Evolutionary conservation across 2,113 vertebrate species (phyloP).

Genomic region (Larimichthys polyactis): DNA sequence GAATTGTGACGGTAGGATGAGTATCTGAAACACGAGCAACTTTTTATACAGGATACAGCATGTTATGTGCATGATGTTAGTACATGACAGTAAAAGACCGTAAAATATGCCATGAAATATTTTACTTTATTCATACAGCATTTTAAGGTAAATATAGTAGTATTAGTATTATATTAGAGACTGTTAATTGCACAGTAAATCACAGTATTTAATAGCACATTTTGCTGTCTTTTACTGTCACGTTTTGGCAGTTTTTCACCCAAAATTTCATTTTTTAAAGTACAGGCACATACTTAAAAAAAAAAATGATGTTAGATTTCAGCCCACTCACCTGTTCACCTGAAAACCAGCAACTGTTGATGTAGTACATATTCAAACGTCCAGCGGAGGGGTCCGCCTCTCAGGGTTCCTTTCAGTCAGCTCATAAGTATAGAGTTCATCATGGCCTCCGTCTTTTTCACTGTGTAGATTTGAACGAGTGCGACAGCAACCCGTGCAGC

Average conservation of each 20-base stretch:
- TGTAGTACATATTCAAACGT: not conserved
- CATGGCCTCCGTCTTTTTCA: not conserved
- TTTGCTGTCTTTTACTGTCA: too few relatives aligned
- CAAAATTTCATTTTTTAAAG: too few relatives aligned
- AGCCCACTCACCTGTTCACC: too few relatives aligned
- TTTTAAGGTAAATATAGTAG: too few relatives aligned
- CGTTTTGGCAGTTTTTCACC: too few relatives aligned
- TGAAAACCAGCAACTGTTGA: not conserved
- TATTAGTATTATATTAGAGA: too few relatives aligned
- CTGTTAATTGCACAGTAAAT: too few relatives aligned
- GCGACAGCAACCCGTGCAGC: constrained; percentile 91
- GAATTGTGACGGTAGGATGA: constrained; percentile 91
- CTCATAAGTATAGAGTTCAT: not conserved
- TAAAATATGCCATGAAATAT: too few relatives aligned
- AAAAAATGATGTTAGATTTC: not conserved
- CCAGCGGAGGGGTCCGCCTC: not conserved
- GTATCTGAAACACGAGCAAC: not conserved
- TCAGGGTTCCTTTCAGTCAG: not conserved
- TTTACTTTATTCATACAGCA: too few relatives aligned
- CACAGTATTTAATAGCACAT: too few relatives aligned
- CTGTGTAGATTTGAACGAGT: constrained; percentile 90
- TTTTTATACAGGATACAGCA: not conserved
- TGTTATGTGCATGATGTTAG: not conserved
- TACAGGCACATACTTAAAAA: not conserved
- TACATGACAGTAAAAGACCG: too few relatives aligned